Conservation (phyloP, 2,797 vertebrate species). For the Paedocypris micromegethes region DNA sequence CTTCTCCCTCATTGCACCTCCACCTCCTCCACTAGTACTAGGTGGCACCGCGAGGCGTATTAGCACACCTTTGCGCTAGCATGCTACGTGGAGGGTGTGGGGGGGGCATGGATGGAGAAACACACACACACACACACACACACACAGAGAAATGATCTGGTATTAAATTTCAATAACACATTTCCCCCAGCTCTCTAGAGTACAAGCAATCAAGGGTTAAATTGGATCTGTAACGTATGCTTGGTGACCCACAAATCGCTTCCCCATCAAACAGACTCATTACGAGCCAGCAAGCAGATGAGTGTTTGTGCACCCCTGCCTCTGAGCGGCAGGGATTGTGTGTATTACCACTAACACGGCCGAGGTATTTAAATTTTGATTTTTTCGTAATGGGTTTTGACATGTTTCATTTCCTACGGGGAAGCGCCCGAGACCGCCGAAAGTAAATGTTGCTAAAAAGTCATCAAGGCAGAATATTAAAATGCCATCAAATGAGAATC, state of each 20-base stretch:
- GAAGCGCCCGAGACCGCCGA: conserved; percentile 94
- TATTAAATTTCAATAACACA: conserved; percentile 87
- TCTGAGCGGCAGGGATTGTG: conserved; percentile 93
- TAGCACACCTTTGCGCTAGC: conserved; percentile 74
- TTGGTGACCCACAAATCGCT: conserved; percentile 95
- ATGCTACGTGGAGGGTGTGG: conserved; percentile 55
- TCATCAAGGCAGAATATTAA: conserved; percentile 99
- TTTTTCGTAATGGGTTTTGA: conserved; percentile 99
- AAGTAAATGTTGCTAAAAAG: conserved; percentile 99
- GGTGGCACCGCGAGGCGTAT: conserved; percentile 65
- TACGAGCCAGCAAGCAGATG: conserved; percentile 95
- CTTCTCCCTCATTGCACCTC: conserved; percentile 54
- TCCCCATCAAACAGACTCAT: conserved; percentile 98
- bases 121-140: conserved; percentile 10
- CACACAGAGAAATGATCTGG: conserved; percentile 73
- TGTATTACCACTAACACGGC: conserved; percentile 91
- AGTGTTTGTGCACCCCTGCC: conserved; percentile 89
- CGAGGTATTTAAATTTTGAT: conserved; percentile 99
- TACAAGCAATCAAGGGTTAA: conserved; percentile 98
- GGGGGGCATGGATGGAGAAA: conserved; percentile 31
- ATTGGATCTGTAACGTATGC: conserved; percentile 98
- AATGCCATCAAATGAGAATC: conserved; percentile 99
- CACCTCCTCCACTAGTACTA: conserved; percentile 56
- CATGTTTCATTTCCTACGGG: conserved; percentile 99
- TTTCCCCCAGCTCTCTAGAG: conserved; percentile 78